Evolutionary conservation across 1,140 invertebrate genomes (phyloP), one percentile per base, ranked within the genome.

Genomic region (Solenopsis invicta): DNA sequence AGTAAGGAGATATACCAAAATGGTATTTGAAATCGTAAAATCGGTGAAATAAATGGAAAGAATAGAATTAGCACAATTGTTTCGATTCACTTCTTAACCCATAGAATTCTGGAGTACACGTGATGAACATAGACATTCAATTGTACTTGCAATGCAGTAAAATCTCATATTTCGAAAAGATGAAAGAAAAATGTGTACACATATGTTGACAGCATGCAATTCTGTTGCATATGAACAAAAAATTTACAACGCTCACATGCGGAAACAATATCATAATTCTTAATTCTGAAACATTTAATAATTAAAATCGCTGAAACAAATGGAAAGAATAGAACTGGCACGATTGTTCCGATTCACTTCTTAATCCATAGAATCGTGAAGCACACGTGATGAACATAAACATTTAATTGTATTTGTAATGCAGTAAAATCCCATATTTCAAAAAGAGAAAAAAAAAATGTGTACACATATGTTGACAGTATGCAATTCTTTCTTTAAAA

Each of bases 11-110:
- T n/a, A 8, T 29, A 16, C 8, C 8, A 21, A 74, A 75, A 62
- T 50, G 29, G 4, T 61, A 48, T 82, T 34, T 13, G 16, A 3
- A 50, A 18, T 71, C 78, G 16, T 81, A 81, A 81, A 78, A 59
- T 29, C 34, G 21, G 16, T 2, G 0, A 48, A 56, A 71, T 29
- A 34, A 52, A 6, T 34, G 10, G 13, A 64, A 64, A 66, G 16
- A 54, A 18, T n/a, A 18, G 29, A 29, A 41, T 9, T 52, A 6
- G 18, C 52, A 66, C 10, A 48, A 61, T 77, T 69, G 9, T 69
- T 16, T 71, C 24, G 10, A 6, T 18, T 24, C 34, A 0, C 0
- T 69, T 0, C 0, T 81, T 59, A 4, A 48, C 16, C 5, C 16
- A 18, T 52, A 71, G 54, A 24, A n/a, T 77, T 6, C 16, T 29